Base-by-base conservation (phyloP, 2,888 invertebrate species). In the Hypolimnas misippus region DNA sequence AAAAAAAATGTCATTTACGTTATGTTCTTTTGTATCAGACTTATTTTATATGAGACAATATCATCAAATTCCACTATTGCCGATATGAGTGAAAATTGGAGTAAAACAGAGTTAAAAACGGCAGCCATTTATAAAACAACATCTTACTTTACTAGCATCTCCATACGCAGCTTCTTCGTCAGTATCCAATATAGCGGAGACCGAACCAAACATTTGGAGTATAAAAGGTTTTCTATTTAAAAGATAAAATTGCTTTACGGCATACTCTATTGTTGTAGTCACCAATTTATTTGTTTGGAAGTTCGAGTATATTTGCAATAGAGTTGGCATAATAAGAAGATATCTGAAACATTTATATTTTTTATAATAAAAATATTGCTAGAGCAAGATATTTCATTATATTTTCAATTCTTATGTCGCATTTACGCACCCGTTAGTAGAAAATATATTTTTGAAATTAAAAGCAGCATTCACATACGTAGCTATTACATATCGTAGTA, bases 361-460 rank as follows among this genome's bases (percentile, higher is more conserved):
- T 21, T 44, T 44, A 17, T 7, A n/a, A 16, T 21, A n/a, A 3
- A 12, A 19, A 44, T 0, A 12, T 10, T 12, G 1, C 0, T 10
- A 12, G 2, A 42, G 19, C 12, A 19, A 10, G 19, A 19, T 44
- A 44, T 12, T 8, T 25, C 25, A 25, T 25, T 25, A n/a, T n/a
- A n/a, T n/a, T n/a, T n/a, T n/a, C n/a, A n/a, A n/a, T n/a, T 29
- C 29, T 29, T 29, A 29, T 4, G 29, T 3, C 29, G 6, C 3
- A 29, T 29, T 16, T n/a, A n/a, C n/a, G n/a, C n/a, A n/a, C n/a
- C 99, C 99, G 81, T 98, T 99, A 10, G 97, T 98, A 0, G 99
- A 98, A 86, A 99, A 99, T 68, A 99, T 98, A 80, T 98, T 99
- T 89, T 99, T 99, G 85, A 99, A 99, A 89, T 99, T 98, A 75